phyloP scores from a whole-genome alignment of 2,797 vertebrate species.

The Fringilla coelebs region DNA sequence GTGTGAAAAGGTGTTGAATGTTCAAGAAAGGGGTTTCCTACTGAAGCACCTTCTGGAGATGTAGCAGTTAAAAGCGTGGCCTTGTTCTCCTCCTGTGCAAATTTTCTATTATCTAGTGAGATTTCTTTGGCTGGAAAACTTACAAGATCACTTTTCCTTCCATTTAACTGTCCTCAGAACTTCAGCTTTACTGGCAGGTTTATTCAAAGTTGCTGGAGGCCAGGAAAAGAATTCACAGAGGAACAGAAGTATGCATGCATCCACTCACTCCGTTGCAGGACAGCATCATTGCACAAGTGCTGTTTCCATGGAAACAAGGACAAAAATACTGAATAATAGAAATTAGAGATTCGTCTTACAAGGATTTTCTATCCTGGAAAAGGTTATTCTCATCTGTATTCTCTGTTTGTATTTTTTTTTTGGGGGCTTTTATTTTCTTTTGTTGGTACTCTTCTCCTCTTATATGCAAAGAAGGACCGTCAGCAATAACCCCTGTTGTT shows the following conservation, averaged over 20 bases:
- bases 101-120: neutral
- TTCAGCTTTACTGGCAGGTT: neutral
- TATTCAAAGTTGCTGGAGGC: neutral
- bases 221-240: neutral
- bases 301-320: conserved; percentile 61
- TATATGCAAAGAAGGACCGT: neutral
- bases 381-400: conserved; percentile 6
- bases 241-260: neutral
- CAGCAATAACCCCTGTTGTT: neutral
- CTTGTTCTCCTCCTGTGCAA: neutral
- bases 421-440: neutral
- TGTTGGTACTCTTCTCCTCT: neutral
- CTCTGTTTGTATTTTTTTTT: neutral
- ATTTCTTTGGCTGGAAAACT: neutral
- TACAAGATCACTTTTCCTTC: neutral
- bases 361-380: neutral
- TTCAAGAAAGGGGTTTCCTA: neutral
- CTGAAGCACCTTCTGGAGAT: neutral
- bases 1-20: neutral
- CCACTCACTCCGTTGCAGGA: neutral
- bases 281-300: neutral
- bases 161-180: neutral
- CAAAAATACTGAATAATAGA: conserved; percentile 52
- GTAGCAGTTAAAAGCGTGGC: neutral
- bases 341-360: conserved; percentile 11